phyloP scores from a whole-genome alignment of 2,797 vertebrate species.

The Pseudochromis fuscus region DNA sequence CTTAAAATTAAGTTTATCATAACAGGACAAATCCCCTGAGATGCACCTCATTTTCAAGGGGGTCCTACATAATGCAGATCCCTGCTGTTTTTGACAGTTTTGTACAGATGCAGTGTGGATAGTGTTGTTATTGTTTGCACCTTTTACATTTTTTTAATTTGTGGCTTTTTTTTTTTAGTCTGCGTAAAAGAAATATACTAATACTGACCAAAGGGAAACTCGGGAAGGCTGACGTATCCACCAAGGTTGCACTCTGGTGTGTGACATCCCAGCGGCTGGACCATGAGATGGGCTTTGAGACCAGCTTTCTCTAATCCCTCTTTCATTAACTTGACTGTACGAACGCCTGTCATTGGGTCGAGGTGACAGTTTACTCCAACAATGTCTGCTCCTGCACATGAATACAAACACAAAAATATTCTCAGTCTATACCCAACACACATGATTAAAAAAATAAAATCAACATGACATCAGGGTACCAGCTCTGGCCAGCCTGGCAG shows the following conservation, averaged over 20 bases:
- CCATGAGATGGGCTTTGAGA: slow-evolving; percentile 88
- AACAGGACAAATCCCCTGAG: too few relatives aligned
- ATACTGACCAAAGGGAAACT: slow-evolving; percentile 90
- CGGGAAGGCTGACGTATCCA: slow-evolving; percentile 88
- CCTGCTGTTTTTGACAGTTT: too few relatives aligned
- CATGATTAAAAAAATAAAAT: too few relatives aligned
- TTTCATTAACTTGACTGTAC: slow-evolving; percentile 88
- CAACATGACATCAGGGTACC: slow-evolving; percentile 75
- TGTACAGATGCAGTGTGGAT: too few relatives aligned
- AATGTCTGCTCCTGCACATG: slow-evolving; percentile 86
- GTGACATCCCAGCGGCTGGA: slow-evolving; percentile 89
- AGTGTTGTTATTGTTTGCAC: too few relatives aligned
- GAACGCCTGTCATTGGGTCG: slow-evolving; percentile 84
- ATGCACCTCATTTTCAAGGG: too few relatives aligned
- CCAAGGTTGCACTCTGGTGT: slow-evolving; percentile 88
- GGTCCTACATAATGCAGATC: too few relatives aligned
- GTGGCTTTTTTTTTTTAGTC: background rate
- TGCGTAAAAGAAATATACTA: slow-evolving; percentile 1
- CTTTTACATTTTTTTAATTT: too few relatives aligned
- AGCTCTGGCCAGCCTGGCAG: slow-evolving; percentile 89
- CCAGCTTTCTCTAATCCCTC: slow-evolving; percentile 85
- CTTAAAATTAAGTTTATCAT: too few relatives aligned
- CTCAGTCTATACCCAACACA: background rate
- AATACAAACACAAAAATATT: slow-evolving; percentile 6
- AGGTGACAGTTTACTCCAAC: slow-evolving; percentile 91